phyloP scores from a whole-genome alignment of 2,888 invertebrate species.

The Trissolcus japonicus region DNA sequence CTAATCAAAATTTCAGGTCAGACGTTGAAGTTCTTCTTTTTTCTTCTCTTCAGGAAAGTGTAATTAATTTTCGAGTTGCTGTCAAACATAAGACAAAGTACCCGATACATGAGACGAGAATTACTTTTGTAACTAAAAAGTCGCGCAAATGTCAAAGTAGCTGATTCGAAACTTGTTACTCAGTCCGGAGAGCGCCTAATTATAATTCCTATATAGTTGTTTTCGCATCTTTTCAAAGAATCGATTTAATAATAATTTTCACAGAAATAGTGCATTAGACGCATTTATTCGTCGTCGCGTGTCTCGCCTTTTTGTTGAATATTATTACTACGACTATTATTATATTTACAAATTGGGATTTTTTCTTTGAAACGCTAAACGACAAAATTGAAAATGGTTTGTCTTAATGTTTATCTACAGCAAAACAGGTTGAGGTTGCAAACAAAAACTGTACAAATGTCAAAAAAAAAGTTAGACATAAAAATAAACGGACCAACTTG shows the following conservation, averaged over 20 bases:
- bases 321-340: slow-evolving; percentile 6
- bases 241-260: slow-evolving; percentile 38
- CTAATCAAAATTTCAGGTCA: too few species aligned
- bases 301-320: slow-evolving; percentile 17
- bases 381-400: neutral
- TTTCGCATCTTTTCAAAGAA: slow-evolving; percentile 39
- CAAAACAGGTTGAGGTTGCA: neutral
- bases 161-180: slow-evolving; percentile 15
- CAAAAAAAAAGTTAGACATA: neutral
- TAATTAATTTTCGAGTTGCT: too few species aligned
- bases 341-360: slow-evolving; percentile 16
- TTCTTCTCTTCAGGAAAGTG: too few species aligned
- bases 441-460: neutral
- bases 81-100: too few species aligned
- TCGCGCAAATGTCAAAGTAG: slow-evolving; percentile 9
- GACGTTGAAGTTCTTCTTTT: too few species aligned
- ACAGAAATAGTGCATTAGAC: slow-evolving; percentile 29
- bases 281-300: slow-evolving; percentile 21
- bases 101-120: too few species aligned
- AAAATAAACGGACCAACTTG: neutral
- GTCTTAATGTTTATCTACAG: neutral
- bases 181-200: slow-evolving; percentile 21
- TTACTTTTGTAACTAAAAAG: neutral
- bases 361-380: neutral
- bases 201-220: slow-evolving; percentile 37